Percentiles rank a stretch among this genome's conserved stretches.
phyloP scores from a whole-genome alignment of 2,888 invertebrate genomes.

The Drosophila hawaiiensis region DNA sequence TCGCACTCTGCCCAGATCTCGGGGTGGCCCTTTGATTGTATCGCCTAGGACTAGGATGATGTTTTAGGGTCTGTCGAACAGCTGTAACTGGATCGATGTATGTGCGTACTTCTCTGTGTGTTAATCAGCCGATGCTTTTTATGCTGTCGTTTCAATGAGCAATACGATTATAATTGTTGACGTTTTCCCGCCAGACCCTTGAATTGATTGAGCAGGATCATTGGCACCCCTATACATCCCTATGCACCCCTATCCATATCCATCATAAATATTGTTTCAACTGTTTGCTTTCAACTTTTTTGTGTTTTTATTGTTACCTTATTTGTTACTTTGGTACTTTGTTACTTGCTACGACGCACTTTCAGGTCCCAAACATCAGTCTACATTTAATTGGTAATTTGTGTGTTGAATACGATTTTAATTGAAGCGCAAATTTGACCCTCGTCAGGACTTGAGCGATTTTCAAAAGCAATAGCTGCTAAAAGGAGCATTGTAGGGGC shows the following conservation, averaged over 20 bases:
- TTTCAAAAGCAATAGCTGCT: constrained; percentile 16
- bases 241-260: background rate
- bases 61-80: background rate
- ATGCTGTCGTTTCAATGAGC: constrained; percentile 28
- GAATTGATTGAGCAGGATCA: constrained; percentile 12
- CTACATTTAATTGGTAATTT: constrained; percentile 68
- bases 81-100: constrained; percentile 20
- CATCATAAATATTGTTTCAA: constrained; percentile 23
- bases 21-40: constrained; percentile 16
- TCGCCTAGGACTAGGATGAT: background rate
- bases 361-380: constrained; percentile 29
- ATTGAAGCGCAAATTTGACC: constrained; percentile 75
- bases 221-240: constrained; percentile 30
- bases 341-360: constrained; percentile 34
- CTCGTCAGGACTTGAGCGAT: constrained; percentile 54
- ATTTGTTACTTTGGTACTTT: background rate
- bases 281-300: constrained; percentile 20
- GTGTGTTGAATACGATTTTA: constrained; percentile 77
- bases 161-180: constrained; percentile 29
- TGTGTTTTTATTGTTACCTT: constrained; percentile 13
- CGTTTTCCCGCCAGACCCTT: constrained; percentile 20
- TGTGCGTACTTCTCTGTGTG: constrained; percentile 21
- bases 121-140: constrained; percentile 40
- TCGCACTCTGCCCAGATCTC: background rate
- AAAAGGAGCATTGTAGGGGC: background rate